Evolutionary conservation across 1,140 invertebrate genomes (phyloP), one percentile per base, ranked within the genome.

Genomic region (Papilio dardanus): DNA sequence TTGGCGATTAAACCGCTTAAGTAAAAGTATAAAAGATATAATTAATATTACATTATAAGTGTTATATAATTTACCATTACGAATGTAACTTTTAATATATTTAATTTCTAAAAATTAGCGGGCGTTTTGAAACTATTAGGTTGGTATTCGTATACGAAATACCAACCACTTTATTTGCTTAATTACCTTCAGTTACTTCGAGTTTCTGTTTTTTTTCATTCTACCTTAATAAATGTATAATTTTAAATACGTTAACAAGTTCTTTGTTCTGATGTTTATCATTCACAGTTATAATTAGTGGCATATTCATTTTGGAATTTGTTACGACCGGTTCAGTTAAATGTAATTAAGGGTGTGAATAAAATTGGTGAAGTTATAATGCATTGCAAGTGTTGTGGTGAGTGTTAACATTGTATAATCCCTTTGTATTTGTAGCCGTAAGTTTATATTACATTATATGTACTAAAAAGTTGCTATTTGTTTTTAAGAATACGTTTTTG

Each of bases 301-400:
- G 19, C 67, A 69, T 7, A 69, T 35, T 42, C 33, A 16, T 21
- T 40, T 24, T 35, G 8, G 33, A 40, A 19, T 37, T 35, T 37
- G 67, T 35, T 24, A 7, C 33, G 67, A 40, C 19, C 67, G 33
- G 67, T 69, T 19, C 35, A 40, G 35, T 69, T 12, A 40, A 69
- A 42, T 19, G 31, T 19, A 14, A 24, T 12, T 69, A 40, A 24
- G n/a, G 21, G 67, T 21, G 33, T 21, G 35, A 19, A 28, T 40
- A 19, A 67, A 37, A 35, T 14, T 37, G 21, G 67, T 40, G 67
- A 1, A 5, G 67, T 69, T 69, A 40, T 10, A 69, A 69, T 69
- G 67, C 67, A 69, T 42, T 69, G 67, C 67, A 69, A 69, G 21
- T 69, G 67, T 40, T 69, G 67, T 40, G 67, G 67, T 69, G 35